Conservation (phyloP, 2,113 vertebrate species). For the Cheilinus undulatus region DNA sequence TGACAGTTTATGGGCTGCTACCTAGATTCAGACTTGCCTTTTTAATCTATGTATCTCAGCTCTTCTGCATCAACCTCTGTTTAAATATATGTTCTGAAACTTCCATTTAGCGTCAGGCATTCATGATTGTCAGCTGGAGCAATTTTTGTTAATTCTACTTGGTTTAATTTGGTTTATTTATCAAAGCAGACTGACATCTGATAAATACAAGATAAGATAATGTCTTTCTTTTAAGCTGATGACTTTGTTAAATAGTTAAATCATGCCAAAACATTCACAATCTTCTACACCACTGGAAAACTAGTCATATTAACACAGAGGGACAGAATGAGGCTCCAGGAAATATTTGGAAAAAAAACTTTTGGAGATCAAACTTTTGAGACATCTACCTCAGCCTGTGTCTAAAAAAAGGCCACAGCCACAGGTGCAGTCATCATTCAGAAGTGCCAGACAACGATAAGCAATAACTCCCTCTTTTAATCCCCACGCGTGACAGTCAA, state of each 20-base stretch:
- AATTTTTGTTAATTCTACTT: neutral
- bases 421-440: slow-evolving; percentile 54
- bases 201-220: neutral
- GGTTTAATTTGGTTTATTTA: neutral
- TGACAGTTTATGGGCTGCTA: neutral
- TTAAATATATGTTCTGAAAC: neutral
- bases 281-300: neutral
- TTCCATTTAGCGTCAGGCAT: neutral
- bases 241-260: neutral
- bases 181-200: neutral
- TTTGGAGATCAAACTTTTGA: slow-evolving; percentile 5
- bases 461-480: slow-evolving; percentile 5
- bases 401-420: slow-evolving; percentile 21
- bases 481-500: slow-evolving; percentile 31
- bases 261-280: neutral
- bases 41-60: neutral
- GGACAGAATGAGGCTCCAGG: neutral
- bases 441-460: slow-evolving; percentile 50
- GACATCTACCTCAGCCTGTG: neutral
- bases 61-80: neutral
- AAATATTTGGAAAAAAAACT: neutral
- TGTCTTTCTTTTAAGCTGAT: neutral
- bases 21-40: neutral
- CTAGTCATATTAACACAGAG: neutral
- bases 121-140: neutral